Evolutionary conservation across 2,113 vertebrate genomes (phyloP), one percentile per base, ranked within the genome.

Genomic region (Urocolius indicus): DNA sequence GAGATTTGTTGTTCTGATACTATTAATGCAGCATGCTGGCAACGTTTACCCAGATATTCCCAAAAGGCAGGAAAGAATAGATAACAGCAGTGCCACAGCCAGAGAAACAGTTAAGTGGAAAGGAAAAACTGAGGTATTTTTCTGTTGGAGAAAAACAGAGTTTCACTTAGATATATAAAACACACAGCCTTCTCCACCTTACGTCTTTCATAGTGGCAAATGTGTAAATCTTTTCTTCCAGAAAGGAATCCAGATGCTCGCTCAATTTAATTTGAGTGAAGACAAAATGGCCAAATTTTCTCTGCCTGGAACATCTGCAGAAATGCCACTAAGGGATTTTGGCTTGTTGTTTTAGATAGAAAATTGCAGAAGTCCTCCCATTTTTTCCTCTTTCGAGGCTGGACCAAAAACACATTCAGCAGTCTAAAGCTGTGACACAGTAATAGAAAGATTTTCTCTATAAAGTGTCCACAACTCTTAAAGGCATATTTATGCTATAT

Each of bases 361-460:
- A 88, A 95, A 76, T 77, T 93, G 23, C 61, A 90, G 67, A 85
- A 61, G 15, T 51, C 45, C n/a, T 92, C 73, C 49, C 20, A 14
- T 81, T 84, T 90, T 89, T 82, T 68, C 16, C 21, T 81, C n/a
- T 87, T 82, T 57, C 0, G 2, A 68, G 41, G 32, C 41, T 84
- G 62, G 86, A 87, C 85, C 36, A 72, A 88, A 84, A 90, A 59
- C 68, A 87, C 23, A n/a, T 58, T 86, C 71, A 77, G 22, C 58
- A 81, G 58, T 51, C n/a, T 13, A 74, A 77, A 87, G 36, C 30
- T 65, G 69, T 75, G 73, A 38, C 61, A 58, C 51, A 71, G 77
- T 92, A 92, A 81, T 36, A 84, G 73, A 75, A 93, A 57, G 20
- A 65, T 73, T 90, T 95, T 90, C 61, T 87, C 68, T 72, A n/a